Base-by-base conservation (phyloP, 2,797 vertebrate species). In the Benthosema pterotum region DNA sequence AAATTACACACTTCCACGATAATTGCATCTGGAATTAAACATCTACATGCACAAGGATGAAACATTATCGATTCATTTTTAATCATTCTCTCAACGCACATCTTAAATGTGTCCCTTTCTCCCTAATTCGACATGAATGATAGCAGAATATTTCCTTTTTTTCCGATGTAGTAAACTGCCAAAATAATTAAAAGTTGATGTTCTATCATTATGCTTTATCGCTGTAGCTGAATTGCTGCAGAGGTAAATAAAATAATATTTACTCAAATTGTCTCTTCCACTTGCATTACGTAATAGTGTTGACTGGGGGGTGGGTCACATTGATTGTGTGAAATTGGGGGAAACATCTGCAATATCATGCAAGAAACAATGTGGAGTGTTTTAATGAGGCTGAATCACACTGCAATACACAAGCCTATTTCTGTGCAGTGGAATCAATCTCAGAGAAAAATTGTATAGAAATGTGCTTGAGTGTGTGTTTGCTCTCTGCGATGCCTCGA, bases 321-420 rank as follows among this genome's bases (percentile, higher is more conserved):
- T 51, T 51, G 25, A 52, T 67, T 69, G 66, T 60, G 61, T 72
- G 66, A 70, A 65, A 80, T 59, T 52, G 64, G 71, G 71, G 57
- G 22, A 70, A 47, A 15, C 57, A 78, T 78, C 76, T 73, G 64
- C 51, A 52, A 74, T 52, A 52, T 63, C 28, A 9, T 52, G 52
- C 49, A 22, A 5, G 4, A 71, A 67, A 22, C 57, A 42, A 25
- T 54, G 66, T 57, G 63, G 66, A 71, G 67, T 43, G 51, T 45
- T 78, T 45, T 83, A 87, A 88, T 83, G 80, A 86, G 76, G 58
- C 67, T 77, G 75, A 84, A 73, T 83, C 67, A 79, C 57, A 49
- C 55, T 42, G 47, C 75, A 71, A 82, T 75, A 64, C 75, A 71
- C 49, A 8, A 72, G 52, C 58, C 75, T 62, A 50, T 81, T 81